Evolutionary conservation across 64 coral and sea anemone species (phyloP).

Genomic region (Pocillopora verrucosa): DNA sequence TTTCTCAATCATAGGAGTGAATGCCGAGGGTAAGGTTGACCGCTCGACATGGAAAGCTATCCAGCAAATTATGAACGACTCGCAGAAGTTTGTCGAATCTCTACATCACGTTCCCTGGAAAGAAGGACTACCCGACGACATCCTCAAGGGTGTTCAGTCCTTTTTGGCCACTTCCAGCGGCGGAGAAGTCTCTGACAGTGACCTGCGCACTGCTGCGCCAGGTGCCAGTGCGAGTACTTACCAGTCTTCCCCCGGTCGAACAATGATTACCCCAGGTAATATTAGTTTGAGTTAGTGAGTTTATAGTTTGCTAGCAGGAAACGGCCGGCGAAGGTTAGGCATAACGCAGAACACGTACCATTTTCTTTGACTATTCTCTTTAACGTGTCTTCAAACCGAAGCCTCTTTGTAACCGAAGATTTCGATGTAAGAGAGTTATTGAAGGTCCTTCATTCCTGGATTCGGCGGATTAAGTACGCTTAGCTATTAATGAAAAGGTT

Average conservation of each 20-base stretch:
- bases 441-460: too few relatives aligned
- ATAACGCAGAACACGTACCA: too few relatives aligned
- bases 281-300: too few relatives aligned
- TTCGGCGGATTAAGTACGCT: too few relatives aligned
- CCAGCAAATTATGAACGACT: slow-evolving; percentile 94
- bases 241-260: slow-evolving; percentile 52
- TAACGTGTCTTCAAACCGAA: too few relatives aligned
- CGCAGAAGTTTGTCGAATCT: slow-evolving; percentile 89
- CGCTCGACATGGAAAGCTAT: slow-evolving; percentile 92
- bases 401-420: too few relatives aligned
- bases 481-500: too few relatives aligned
- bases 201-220: slow-evolving; percentile 53
- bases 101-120: slow-evolving; percentile 67
- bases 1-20: slow-evolving; percentile 61
- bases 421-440: too few relatives aligned
- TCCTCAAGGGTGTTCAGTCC: slow-evolving; percentile 84
- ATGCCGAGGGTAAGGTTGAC: slow-evolving; percentile 80
- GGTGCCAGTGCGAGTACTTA: slow-evolving; percentile 74
- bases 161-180: slow-evolving; percentile 79
- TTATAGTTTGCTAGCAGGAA: too few relatives aligned
- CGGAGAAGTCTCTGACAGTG: slow-evolving; percentile 81
- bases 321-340: too few relatives aligned
- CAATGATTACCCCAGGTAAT: slow-evolving; percentile 18
- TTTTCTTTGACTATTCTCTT: too few relatives aligned
- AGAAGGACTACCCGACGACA: slow-evolving; percentile 74